phyloP scores from a whole-genome alignment of 2,113 vertebrate genomes.

The Erinaceus europaeus region DNA sequence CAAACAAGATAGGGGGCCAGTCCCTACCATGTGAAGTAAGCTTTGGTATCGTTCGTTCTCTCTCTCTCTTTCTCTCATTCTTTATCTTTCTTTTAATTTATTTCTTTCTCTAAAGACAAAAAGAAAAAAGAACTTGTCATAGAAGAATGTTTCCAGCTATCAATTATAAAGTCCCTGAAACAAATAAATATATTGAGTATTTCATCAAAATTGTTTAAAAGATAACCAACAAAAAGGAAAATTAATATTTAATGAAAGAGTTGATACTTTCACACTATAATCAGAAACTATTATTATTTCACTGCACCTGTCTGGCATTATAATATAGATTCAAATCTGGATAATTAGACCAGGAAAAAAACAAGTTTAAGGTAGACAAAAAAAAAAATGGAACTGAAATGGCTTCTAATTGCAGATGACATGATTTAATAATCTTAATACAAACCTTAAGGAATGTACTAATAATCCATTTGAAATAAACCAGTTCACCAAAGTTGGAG shows the following conservation, averaged over 20 bases:
- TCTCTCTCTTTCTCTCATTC: too few relatives aligned
- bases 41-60: too few relatives aligned
- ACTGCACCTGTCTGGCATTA: not conserved
- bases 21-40: too few relatives aligned
- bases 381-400: not conserved
- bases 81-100: too few relatives aligned
- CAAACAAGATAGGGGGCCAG: too few relatives aligned
- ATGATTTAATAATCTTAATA: not conserved
- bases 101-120: too few relatives aligned
- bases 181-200: not conserved
- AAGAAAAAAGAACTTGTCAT: too few relatives aligned
- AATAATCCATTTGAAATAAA: not conserved
- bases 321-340: not conserved
- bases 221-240: not conserved
- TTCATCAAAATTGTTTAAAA: not conserved
- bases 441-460: not conserved
- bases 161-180: not conserved
- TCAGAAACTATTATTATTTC: not conserved
- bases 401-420: not conserved
- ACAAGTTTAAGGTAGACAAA: not conserved
- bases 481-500: not conserved
- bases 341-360: not conserved
- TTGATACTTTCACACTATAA: not conserved
- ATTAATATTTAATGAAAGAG: not conserved
- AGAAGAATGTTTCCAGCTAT: too few relatives aligned